phyloP scores from a whole-genome alignment of 2,888 invertebrate genomes.

The Macrophya alboannulata region DNA sequence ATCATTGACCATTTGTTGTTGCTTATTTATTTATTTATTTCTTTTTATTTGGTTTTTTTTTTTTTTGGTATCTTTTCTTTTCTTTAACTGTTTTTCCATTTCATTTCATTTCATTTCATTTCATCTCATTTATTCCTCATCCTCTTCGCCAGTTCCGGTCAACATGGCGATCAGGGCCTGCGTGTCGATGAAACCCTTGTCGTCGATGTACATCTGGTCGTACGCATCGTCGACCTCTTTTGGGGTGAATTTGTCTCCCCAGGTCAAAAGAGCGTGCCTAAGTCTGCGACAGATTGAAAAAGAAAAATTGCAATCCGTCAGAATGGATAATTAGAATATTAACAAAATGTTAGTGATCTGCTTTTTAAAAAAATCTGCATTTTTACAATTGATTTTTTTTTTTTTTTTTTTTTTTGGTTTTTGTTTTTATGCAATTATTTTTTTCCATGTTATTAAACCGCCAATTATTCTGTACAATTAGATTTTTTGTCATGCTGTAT shows the following conservation, averaged over 20 bases:
- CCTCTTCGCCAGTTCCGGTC: constrained; percentile 93
- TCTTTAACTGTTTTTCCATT: not conserved
- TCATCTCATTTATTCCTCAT: constrained; percentile 83
- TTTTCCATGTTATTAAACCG: not conserved
- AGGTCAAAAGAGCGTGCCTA: constrained; percentile 95
- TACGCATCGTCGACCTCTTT: constrained; percentile 96
- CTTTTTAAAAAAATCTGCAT: not conserved
- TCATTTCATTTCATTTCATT: constrained; percentile 17
- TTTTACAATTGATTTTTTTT: not conserved
- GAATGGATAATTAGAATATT: not conserved
- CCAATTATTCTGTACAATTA: constrained; percentile 5
- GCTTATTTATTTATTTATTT: constrained; percentile 3
- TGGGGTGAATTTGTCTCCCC: constrained; percentile 95
- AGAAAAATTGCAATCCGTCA: not conserved
- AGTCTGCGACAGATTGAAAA: constrained; percentile 81
- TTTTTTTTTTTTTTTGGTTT: not conserved
- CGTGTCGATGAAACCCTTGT: constrained; percentile 95
- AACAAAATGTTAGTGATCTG: not conserved
- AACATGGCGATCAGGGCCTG: constrained; percentile 93
- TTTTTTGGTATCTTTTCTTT: constrained; percentile 39
- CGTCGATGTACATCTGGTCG: constrained; percentile 96
- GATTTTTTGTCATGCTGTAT: not conserved
- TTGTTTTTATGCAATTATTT: not conserved
- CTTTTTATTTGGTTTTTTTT: not conserved
- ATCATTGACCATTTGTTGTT: not conserved